Evolutionary conservation across 1,140 invertebrate species (phyloP).

Genomic region (Drosophila melanogaster): DNA sequence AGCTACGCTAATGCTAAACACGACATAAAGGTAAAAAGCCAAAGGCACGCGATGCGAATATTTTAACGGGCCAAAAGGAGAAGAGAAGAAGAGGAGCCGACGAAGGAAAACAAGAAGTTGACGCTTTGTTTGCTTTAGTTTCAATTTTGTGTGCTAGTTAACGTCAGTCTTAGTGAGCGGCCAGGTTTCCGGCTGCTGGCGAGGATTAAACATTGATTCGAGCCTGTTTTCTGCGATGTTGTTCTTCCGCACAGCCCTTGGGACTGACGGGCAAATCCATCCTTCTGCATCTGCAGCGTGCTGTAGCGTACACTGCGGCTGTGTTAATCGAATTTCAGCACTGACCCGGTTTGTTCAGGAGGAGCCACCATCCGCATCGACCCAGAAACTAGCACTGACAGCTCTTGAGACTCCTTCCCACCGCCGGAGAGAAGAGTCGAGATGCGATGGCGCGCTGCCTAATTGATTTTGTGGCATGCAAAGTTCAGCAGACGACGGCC

Average conservation of each 20-base stretch:
- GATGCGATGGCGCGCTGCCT: constrained; percentile 44
- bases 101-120: constrained; percentile 41
- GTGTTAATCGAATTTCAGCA: constrained; percentile 60
- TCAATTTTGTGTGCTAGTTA: constrained; percentile 36
- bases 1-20: constrained; percentile 73
- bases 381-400: constrained; percentile 61
- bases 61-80: constrained; percentile 53
- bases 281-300: background rate
- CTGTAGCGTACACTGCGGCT: constrained; percentile 28
- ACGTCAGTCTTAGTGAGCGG: background rate
- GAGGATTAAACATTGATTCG: constrained; percentile 66
- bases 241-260: constrained; percentile 4
- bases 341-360: constrained; percentile 51
- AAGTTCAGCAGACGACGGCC: constrained; percentile 48
- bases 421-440: background rate
- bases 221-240: constrained; percentile 47
- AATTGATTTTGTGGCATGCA: constrained; percentile 80
- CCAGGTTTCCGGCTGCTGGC: constrained; percentile 43
- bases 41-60: constrained; percentile 79
- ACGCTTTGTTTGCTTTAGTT: constrained; percentile 55
- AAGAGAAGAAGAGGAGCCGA: background rate
- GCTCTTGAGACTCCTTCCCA: constrained; percentile 30
- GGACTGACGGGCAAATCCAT: constrained; percentile 2
- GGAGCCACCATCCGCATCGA: background rate
- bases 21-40: constrained; percentile 81